phyloP scores from a whole-genome alignment of 2,888 invertebrate genomes.

The Seira sanloemensis region DNA sequence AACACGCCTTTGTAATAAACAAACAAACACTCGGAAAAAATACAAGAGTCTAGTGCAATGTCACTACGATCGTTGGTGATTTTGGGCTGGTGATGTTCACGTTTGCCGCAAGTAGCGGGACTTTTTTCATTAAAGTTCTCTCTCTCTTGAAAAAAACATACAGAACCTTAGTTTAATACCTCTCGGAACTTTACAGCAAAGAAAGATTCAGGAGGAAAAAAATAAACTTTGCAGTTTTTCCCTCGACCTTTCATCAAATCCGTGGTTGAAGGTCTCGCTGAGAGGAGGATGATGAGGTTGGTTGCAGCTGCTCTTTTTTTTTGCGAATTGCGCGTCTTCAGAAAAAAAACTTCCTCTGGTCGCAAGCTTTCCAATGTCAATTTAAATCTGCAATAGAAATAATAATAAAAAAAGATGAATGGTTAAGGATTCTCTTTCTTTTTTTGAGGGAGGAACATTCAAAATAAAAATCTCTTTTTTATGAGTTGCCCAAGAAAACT shows the following conservation, averaged over 20 bases:
- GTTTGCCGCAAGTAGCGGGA: constrained; percentile 6
- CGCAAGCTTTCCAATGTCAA: not conserved
- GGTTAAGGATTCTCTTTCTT: too few species aligned
- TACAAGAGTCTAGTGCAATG: constrained; percentile 11
- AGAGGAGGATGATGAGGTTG: not conserved
- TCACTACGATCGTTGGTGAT: constrained; percentile 8
- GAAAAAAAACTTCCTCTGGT: too few species aligned
- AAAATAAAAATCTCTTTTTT: too few species aligned
- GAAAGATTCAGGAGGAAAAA: not conserved
- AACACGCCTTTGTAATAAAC: constrained; percentile 11
- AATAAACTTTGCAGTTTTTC: not conserved
- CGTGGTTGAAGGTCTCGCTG: not conserved
- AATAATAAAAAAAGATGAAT: too few species aligned
- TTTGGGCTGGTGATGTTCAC: not conserved
- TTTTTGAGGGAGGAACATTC: too few species aligned
- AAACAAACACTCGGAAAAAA: not conserved
- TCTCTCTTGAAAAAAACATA: not conserved
- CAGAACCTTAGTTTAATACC: too few species aligned
- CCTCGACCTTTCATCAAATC: not conserved
- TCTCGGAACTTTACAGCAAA: too few species aligned
- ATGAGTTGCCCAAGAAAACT: too few species aligned
- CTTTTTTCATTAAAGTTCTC: constrained; percentile 1
- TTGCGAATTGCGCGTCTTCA: too few species aligned
- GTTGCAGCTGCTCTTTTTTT: not conserved
- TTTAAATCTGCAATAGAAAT: not conserved